These are phyloP conservation scores for Ochropacha duplaris DNA, from an alignment of 2,888 invertebrate genomes.

Conservation along the genomic window DNA sequence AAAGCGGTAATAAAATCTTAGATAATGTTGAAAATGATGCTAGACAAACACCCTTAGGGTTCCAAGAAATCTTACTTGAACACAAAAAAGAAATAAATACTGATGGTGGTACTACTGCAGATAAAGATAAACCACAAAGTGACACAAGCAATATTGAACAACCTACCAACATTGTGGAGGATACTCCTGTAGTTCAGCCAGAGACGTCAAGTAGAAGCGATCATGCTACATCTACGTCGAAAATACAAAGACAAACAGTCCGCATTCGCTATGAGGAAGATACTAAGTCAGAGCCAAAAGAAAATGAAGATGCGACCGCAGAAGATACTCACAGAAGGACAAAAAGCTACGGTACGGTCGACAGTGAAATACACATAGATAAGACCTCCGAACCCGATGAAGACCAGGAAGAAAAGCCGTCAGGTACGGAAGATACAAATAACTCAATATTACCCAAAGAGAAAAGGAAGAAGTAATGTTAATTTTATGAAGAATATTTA, in stretches of 20 bases:
- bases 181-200: background rate
- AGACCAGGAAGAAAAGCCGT: background rate
- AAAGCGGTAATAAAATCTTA: background rate
- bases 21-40: background rate
- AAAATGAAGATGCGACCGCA: background rate
- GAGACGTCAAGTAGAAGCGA: background rate
- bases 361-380: background rate
- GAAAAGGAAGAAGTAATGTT: slow-evolving; percentile 2
- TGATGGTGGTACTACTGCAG: background rate
- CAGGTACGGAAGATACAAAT: background rate
- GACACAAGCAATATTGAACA: background rate
- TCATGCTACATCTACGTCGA: slow-evolving; percentile 15
- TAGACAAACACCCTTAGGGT: background rate
- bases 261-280: slow-evolving; percentile 29
- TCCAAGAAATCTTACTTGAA: background rate
- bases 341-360: background rate
- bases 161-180: background rate
- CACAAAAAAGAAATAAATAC: background rate
- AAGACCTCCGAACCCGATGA: background rate
- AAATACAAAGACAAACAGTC: slow-evolving; percentile 14
- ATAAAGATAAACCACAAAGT: background rate
- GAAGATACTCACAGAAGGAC: background rate
- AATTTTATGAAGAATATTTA: background rate
- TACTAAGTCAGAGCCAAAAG: slow-evolving; percentile 1
- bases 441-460: background rate